Evolutionary conservation across 2,888 invertebrate genomes (phyloP), one percentile per base, ranked within the genome.

Genomic region (Yponomeuta sedellus): DNA sequence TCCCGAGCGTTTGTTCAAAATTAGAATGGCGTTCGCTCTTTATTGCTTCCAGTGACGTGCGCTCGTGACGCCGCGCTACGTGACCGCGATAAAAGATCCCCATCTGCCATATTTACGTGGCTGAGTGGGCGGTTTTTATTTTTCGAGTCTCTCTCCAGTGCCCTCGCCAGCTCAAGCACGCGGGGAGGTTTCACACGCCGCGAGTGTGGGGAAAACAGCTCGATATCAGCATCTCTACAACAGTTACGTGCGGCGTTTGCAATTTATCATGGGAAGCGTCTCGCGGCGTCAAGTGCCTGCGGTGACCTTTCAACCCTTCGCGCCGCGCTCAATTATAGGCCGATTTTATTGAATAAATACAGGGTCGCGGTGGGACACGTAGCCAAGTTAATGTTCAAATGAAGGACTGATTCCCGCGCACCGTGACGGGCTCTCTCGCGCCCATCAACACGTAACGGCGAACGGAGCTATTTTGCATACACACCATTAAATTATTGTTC

Each of bases 31-130:
- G 87, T 82, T 73, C 81, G 83, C 78, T 83, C 82, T 90, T 88
- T 89, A 89, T 86, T 80, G 85, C 80, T 76, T 75, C 77, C 86
- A 88, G 88, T 91, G 90, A 89, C 86, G 86, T 77, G 85, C 87
- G 85, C 78, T 90, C 90, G 90, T 91, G 91, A 89, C 87, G 87
- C 84, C 75, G 82, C 85, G 84, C 83, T 89, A 91, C 91, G 91
- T 91, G 91, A 90, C 90, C 86, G 83, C 84, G 91, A 91, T 91
- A 91, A 91, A 89, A 91, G 91, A 91, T 90, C 88, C 89, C 86
- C 90, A 91, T 91, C 91, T 90, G 85, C 88, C 85, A 88, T 91
- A 90, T 91, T 90, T 90, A 89, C 89, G 86, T 83, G 77, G 86
- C 81, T 78, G 86, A 89, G 90, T 90, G 90, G 90, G 89, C 85